Percentiles rank a stretch among this genome's conserved stretches.
phyloP scores from a whole-genome alignment of 2,888 invertebrate species.

The Brachyopa scutellaris region DNA sequence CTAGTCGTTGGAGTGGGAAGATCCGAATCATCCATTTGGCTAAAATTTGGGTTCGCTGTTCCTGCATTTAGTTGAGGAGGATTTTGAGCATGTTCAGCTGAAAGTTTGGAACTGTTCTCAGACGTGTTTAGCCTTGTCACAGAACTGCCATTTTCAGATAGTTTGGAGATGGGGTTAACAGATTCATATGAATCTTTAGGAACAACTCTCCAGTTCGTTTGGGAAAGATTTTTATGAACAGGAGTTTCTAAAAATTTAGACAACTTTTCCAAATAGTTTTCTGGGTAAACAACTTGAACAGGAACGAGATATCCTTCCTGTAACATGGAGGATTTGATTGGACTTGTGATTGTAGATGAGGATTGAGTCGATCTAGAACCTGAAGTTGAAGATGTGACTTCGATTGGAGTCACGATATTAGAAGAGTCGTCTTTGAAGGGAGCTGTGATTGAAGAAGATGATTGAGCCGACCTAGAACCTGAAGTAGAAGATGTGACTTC shows the following conservation, averaged over 20 bases:
- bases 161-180: neutral
- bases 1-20: too few species aligned
- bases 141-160: too few species aligned
- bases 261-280: conserved; percentile 28
- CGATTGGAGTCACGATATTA: too few species aligned
- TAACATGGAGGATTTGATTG: neutral
- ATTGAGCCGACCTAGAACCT: neutral
- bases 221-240: neutral
- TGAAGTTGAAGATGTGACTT: neutral
- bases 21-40: too few species aligned
- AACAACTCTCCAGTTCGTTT: neutral
- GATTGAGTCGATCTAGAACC: neutral
- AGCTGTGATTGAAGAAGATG: neutral
- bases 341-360: neutral
- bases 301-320: conserved; percentile 17
- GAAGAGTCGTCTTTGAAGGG: too few species aligned
- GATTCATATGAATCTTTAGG: neutral
- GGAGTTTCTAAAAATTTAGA: neutral
- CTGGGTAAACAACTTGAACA: conserved; percentile 22
- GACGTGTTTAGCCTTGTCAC: too few species aligned
- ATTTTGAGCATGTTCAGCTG: too few species aligned
- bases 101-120: too few species aligned
- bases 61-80: too few species aligned
- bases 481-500: neutral
- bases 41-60: too few species aligned